Conservation (phyloP, 2,888 invertebrate genomes). For the Acleris laterana region DNA sequence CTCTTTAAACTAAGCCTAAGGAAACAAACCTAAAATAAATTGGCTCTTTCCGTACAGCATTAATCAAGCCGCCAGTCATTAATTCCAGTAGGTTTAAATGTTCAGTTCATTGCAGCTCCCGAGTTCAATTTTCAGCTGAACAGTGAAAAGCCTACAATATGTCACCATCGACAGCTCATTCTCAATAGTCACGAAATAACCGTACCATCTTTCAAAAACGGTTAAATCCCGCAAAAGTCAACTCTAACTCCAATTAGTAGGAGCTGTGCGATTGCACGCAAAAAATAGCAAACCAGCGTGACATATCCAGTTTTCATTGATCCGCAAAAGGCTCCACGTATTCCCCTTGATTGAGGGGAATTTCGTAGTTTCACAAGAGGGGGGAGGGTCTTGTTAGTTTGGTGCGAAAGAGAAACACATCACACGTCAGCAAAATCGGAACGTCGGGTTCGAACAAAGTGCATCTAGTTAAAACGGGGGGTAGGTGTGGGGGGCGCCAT, state of each 20-base stretch:
- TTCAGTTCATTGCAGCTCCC: conserved; percentile 49
- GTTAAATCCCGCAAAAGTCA: conserved; percentile 42
- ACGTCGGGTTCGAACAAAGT: conserved; percentile 70
- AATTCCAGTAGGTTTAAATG: conserved; percentile 24
- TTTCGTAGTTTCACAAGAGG: conserved; percentile 33
- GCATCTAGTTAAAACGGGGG: conserved; percentile 71
- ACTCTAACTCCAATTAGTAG: conserved; percentile 44
- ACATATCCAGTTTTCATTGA: conserved; percentile 53
- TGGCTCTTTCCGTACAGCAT: neutral
- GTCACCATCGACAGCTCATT: conserved; percentile 77
- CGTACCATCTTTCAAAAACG: conserved; percentile 35
- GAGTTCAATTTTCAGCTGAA: conserved; percentile 60
- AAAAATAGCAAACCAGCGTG: conserved; percentile 47
- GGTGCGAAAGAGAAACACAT: conserved; percentile 65
- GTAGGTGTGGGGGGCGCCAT: conserved; percentile 56
- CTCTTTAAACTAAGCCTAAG: too few species aligned
- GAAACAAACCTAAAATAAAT: neutral
- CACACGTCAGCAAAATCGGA: conserved; percentile 75
- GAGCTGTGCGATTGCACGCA: conserved; percentile 39
- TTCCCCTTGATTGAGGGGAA: conserved; percentile 18
- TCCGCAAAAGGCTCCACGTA: conserved; percentile 41
- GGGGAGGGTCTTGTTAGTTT: conserved; percentile 49
- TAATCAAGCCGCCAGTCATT: conserved; percentile 17
- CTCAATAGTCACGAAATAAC: conserved; percentile 74
- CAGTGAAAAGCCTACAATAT: conserved; percentile 76